Evolutionary conservation across 2,888 invertebrate species (phyloP).

Genomic region (Anthophora plumipes): DNA sequence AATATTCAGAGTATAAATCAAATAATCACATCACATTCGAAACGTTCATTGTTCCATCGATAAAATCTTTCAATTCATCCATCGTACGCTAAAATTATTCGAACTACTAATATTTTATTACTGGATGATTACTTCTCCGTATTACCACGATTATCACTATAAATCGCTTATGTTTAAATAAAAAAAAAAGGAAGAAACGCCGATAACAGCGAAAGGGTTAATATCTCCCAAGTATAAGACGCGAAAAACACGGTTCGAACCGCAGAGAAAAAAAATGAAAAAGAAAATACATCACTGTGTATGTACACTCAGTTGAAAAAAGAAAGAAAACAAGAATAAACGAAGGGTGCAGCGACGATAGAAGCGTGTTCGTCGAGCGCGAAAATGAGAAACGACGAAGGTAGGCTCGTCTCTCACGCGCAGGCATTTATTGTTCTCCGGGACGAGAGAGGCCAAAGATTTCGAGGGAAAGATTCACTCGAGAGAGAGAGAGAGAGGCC

Average conservation of each 20-base stretch:
- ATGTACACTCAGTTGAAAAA: constrained; percentile 1
- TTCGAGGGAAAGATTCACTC: constrained; percentile 66
- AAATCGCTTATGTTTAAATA: too few species aligned
- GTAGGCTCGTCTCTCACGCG: constrained; percentile 44
- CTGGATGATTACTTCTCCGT: too few species aligned
- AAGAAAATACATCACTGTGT: not conserved
- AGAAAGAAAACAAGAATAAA: too few species aligned
- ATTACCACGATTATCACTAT: too few species aligned
- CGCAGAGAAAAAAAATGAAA: not conserved
- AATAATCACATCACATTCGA: too few species aligned
- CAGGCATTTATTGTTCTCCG: constrained; percentile 68
- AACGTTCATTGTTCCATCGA: too few species aligned
- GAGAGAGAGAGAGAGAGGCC: constrained; percentile 34
- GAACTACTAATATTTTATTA: too few species aligned
- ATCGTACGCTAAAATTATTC: too few species aligned
- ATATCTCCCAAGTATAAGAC: not conserved
- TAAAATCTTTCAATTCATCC: too few species aligned
- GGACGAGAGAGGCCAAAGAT: constrained; percentile 59
- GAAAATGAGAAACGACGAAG: constrained; percentile 76
- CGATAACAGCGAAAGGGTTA: too few species aligned
- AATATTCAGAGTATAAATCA: too few species aligned
- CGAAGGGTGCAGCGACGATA: constrained; percentile 23
- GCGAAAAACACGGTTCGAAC: not conserved
- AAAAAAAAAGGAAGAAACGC: too few species aligned
- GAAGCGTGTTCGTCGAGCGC: constrained; percentile 59